Base-by-base conservation (phyloP, 2,797 vertebrate genomes). In the Chromobotia macracanthus region DNA sequence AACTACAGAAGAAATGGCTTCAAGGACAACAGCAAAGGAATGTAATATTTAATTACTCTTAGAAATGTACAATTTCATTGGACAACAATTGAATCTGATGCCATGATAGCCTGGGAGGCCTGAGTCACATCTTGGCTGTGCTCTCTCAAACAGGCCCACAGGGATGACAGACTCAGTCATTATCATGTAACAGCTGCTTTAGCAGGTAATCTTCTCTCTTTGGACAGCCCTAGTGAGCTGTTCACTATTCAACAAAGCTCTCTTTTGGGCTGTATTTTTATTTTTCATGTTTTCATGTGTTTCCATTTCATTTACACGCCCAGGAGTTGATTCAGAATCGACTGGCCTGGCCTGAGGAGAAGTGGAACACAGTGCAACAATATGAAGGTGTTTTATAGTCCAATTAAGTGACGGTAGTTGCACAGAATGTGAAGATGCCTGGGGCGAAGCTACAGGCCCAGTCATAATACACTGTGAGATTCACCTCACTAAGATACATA, bases 401-500 rank as follows among this genome's bases (percentile, higher is more conserved):
- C 92, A 92, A 92, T 93, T 93, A 92, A 92, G 89, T 90, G 90
- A 91, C 92, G 89, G 89, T 88, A 88, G 87, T 91, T 91, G 93
- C 89, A 89, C 76, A 84, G 85, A 86, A 61, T 72, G 77, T 56
- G 77, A 79, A 79, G 50, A 63, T 0, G 92, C 93, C 93, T 80
- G 88, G 84, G 92, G 93, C 93, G 64, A 83, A 89, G 89, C 93
- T 89, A 83, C 86, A 90, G 93, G 92, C 91, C 73, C 80, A 87
- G 87, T 86, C 87, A 87, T 89, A 91, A 87, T 89, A 89, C 89
- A 89, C 89, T 91, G 82, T 79, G 82, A 89, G 88, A 85, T 90
- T 89, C 85, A 75, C 82, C 89, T 86, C 87, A 85, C 89, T 89
- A 84, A 90, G 84, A 76, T 55, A 77, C 72, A 75, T 61, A 80